phyloP scores from a whole-genome alignment of 2,797 vertebrate species.

The Pantherophis vulpinus region DNA sequence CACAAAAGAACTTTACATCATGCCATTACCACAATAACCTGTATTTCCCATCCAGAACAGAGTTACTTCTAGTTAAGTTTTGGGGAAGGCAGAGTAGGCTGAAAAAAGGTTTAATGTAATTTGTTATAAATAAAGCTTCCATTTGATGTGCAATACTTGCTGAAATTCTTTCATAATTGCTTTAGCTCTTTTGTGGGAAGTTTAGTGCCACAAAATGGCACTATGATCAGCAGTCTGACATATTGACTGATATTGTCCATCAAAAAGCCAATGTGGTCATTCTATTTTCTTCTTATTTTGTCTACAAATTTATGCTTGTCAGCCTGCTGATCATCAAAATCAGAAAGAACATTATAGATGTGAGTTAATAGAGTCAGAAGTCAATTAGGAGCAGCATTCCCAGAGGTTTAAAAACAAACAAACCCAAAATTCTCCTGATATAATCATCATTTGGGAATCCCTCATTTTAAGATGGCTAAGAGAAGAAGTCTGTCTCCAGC shows the following conservation, averaged over 20 bases:
- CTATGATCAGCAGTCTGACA: no score
- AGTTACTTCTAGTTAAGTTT: not conserved
- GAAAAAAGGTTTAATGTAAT: not conserved
- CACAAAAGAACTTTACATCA: not conserved
- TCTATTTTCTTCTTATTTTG: not conserved
- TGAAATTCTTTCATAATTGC: not conserved
- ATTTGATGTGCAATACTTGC: not conserved
- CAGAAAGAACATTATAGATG: not conserved
- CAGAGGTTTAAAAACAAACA: not conserved
- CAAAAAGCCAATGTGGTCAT: not conserved
- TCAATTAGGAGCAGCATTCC: not conserved
- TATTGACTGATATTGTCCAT: not conserved
- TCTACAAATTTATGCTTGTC: not conserved
- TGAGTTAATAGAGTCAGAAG: not conserved
- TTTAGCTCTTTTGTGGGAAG: not conserved
- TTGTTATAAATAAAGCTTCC: not conserved
- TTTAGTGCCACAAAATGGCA: not conserved
- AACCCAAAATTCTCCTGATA: not conserved
- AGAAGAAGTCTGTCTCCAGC: not conserved
- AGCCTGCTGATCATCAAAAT: not conserved
- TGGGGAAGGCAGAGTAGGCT: not conserved
- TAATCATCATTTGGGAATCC: not conserved
- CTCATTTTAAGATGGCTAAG: not conserved
- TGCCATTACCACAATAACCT: not conserved
- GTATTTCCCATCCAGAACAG: not conserved